A percentile compares a stretch with the other conserved stretches of the same genome.
These are phyloP conservation scores for Stictocephala bisonia DNA, from an alignment of 2,888 invertebrate genomes.

Conservation along the genomic window DNA sequence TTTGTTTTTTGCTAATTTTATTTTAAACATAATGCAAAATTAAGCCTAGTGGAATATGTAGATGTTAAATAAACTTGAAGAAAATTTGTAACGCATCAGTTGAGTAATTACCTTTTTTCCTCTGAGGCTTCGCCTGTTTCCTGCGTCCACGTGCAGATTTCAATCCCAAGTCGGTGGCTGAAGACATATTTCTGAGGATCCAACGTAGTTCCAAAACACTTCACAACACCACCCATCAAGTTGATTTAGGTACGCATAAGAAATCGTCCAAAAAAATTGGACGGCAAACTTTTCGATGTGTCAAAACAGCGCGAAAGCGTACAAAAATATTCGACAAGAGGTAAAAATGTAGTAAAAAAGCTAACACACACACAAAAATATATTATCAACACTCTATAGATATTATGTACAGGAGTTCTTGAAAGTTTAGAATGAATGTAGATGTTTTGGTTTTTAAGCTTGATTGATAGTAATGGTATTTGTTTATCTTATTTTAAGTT, in stretches of 20 bases:
- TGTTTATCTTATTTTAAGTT: no score
- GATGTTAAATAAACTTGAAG: no score
- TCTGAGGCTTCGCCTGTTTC: conserved; percentile 72
- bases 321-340: neutral
- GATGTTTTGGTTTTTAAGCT: no score
- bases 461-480: no score
- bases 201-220: conserved; percentile 3
- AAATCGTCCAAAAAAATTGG: neutral
- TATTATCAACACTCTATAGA: no score
- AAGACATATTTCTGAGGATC: conserved; percentile 11
- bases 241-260: conserved; percentile 11
- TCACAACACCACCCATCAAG: conserved; percentile 29
- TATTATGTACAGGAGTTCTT: no score
- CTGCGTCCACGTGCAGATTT: conserved; percentile 65
- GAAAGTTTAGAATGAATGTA: no score
- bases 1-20: no score
- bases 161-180: neutral
- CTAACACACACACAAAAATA: neutral
- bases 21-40: no score
- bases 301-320: neutral
- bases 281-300: neutral
- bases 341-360: neutral
- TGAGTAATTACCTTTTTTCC: conserved; percentile 71
- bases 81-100: no score
- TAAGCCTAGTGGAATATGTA: no score